These are phyloP conservation scores for Drosophila seguyi DNA, from an alignment of 1,140 invertebrate species.

Conservation along the genomic window DNA sequence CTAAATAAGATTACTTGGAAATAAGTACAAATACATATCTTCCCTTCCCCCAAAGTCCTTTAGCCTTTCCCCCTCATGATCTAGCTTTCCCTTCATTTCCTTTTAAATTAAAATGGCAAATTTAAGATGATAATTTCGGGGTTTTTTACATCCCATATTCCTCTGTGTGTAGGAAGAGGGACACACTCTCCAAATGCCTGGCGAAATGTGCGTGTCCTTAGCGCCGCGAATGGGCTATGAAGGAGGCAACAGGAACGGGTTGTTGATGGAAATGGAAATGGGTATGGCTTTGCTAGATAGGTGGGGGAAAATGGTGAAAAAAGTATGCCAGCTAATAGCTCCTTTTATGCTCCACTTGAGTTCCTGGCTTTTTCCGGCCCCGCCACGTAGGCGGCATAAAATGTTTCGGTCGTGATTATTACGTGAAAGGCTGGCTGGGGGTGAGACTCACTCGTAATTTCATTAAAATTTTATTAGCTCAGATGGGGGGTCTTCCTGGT, in stretches of 20 bases:
- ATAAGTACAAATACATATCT: conserved; percentile 4
- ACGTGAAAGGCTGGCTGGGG: conserved; percentile 51
- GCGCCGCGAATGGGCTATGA: conserved; percentile 57
- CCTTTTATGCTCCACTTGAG: conserved; percentile 76
- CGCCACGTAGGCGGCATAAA: conserved; percentile 73
- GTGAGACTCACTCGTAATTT: conserved; percentile 64
- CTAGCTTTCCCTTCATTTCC: conserved; percentile 1
- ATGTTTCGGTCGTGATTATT: conserved; percentile 74
- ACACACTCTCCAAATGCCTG: conserved; percentile 11
- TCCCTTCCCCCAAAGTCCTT: neutral
- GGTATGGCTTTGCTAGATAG: neutral
- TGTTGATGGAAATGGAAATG: conserved; percentile 4
- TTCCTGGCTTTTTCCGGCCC: conserved; percentile 23
- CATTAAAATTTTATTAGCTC: conserved; percentile 83
- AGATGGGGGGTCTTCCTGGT: conserved; percentile 6
- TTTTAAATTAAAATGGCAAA: conserved; percentile 5
- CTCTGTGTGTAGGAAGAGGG: conserved; percentile 5
- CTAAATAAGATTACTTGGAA: neutral
- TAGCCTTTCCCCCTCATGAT: neutral
- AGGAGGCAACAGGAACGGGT: neutral
- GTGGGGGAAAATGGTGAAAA: conserved; percentile 23
- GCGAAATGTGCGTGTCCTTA: conserved; percentile 45
- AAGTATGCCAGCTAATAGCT: conserved; percentile 71
- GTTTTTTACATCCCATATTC: conserved; percentile 8
- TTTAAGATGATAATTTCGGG: conserved; percentile 5